A percentile compares a stretch with the other conserved stretches of the same genome.
Evolutionary conservation across 35 echinoderm and acorn worm genomes (phyloP).

Genomic region (Hemicentrotus pulcherrimus): DNA sequence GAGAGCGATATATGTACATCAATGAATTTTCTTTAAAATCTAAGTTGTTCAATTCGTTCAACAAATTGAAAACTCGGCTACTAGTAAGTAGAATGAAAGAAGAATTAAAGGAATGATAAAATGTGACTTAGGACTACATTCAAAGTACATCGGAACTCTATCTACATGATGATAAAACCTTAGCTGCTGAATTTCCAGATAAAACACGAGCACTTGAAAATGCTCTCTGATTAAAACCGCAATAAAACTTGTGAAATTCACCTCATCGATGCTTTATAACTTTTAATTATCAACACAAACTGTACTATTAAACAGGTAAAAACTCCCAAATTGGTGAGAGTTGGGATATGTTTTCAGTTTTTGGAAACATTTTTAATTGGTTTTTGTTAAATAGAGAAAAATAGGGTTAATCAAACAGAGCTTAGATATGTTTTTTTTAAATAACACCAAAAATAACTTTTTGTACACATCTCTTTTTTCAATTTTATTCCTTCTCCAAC

Average conservation of each 20-base stretch:
- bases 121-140: not conserved
- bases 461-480: not conserved
- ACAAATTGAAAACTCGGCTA: not conserved
- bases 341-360: not conserved
- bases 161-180: not conserved
- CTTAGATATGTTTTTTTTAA: not conserved
- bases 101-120: not conserved
- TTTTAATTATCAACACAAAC: not conserved
- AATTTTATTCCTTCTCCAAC: not conserved
- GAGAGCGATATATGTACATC: not conserved
- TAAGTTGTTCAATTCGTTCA: not conserved
- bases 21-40: not conserved
- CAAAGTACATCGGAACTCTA: not conserved
- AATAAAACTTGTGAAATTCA: not conserved
- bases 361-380: not conserved
- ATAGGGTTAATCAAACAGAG: not conserved
- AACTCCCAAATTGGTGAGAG: not conserved
- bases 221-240: not conserved
- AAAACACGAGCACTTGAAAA: not conserved
- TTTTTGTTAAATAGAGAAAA: not conserved
- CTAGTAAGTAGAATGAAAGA: not conserved
- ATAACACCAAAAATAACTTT: conserved; percentile 5
- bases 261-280: not conserved
- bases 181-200: not conserved
- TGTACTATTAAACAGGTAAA: not conserved